Evolutionary conservation across 2,797 vertebrate species (phyloP).

Genomic region (Myotis daubentonii): DNA sequence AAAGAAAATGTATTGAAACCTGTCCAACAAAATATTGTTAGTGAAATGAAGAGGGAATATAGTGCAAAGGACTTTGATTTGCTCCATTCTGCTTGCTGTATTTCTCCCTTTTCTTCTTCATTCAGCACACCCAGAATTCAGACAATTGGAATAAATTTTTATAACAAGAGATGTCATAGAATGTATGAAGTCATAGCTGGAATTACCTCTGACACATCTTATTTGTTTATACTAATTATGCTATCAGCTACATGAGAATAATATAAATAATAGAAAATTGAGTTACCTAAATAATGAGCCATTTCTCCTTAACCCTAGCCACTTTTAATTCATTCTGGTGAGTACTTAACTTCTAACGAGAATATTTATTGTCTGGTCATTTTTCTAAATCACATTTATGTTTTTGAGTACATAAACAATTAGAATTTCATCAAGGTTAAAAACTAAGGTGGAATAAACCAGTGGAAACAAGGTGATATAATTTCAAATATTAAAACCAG

Average conservation of each 20-base stretch:
- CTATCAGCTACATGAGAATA: constrained; percentile 25
- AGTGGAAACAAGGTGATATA: constrained; percentile 19
- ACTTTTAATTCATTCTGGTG: constrained; percentile 32
- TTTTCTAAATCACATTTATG: constrained; percentile 32
- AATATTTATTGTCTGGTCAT: constrained; percentile 30
- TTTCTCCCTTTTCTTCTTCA: constrained; percentile 52
- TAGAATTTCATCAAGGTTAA: constrained; percentile 44
- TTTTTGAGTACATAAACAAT: constrained; percentile 43
- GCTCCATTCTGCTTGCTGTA: constrained; percentile 7
- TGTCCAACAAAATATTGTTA: constrained; percentile 49
- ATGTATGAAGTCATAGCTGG: constrained; percentile 23
- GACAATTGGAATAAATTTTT: constrained; percentile 43
- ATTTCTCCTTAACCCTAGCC: constrained; percentile 12
- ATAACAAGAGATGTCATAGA: constrained; percentile 37
- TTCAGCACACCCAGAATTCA: not conserved
- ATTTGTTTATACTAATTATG: not conserved
- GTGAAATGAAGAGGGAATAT: constrained; percentile 6
- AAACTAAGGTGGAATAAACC: constrained; percentile 26
- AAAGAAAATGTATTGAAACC: constrained; percentile 35
- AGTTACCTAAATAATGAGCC: constrained; percentile 42
- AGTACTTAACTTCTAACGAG: constrained; percentile 45
- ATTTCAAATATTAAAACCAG: constrained; percentile 61
- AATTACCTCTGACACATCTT: constrained; percentile 5
- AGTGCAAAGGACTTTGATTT: constrained; percentile 38
- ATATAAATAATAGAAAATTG: constrained; percentile 29